These are phyloP conservation scores for Candidula unifasciata DNA, from an alignment of 2,888 invertebrate genomes.

Conservation along the genomic window DNA sequence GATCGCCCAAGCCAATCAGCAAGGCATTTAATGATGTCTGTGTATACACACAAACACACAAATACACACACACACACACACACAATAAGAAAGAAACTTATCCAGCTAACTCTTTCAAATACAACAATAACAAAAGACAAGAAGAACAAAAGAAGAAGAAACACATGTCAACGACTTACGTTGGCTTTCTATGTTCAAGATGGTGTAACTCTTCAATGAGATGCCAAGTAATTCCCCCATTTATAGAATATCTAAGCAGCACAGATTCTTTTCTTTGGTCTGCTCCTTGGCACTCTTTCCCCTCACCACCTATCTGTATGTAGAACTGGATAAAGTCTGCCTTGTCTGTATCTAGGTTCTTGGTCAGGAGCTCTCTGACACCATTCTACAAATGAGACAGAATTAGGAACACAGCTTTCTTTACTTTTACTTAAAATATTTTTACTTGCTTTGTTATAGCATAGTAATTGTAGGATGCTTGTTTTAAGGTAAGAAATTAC, in stretches of 20 bases:
- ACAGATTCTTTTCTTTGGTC: conserved; percentile 74
- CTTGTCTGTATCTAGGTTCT: conserved; percentile 72
- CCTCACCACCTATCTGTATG: conserved; percentile 67
- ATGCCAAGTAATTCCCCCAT: conserved; percentile 77
- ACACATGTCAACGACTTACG: conserved; percentile 57
- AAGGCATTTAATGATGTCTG: no score
- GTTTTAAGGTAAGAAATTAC: no score
- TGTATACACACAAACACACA: no score
- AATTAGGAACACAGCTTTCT: not conserved
- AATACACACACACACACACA: no score
- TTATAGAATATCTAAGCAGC: conserved; percentile 76
- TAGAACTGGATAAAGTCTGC: conserved; percentile 76
- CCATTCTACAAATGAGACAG: conserved; percentile 67
- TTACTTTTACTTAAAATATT: not conserved
- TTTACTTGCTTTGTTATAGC: not conserved
- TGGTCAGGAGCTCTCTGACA: conserved; percentile 71
- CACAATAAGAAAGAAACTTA: no score
- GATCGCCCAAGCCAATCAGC: no score
- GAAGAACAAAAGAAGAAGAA: not conserved
- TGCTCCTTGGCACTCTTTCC: conserved; percentile 72
- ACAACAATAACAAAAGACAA: not conserved
- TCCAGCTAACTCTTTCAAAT: no score
- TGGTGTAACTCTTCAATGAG: conserved; percentile 75
- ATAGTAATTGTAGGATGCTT: not conserved
- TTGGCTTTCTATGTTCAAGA: conserved; percentile 67